Conservation (phyloP, 2,888 invertebrate genomes). For the Cephus rjabovi region DNA sequence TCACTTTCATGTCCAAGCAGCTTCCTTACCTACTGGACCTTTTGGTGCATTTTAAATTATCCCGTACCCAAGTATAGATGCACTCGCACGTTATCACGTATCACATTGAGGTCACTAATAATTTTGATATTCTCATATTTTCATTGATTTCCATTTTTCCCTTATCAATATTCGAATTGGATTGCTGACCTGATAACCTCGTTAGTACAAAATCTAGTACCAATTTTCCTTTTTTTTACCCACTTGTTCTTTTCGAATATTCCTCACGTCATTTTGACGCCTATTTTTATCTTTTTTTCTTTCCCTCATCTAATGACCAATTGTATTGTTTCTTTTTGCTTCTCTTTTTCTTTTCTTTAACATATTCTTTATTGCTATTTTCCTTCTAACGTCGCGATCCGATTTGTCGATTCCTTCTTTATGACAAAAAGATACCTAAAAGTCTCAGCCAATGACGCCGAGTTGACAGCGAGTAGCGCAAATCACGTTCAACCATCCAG, state of each 20-base stretch:
- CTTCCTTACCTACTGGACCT: background rate
- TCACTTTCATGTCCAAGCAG: constrained; percentile 39
- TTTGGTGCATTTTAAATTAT: background rate
- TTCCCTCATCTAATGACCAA: background rate
- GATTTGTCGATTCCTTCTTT: background rate
- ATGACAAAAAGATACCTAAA: constrained; percentile 37
- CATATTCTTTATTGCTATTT: constrained; percentile 32
- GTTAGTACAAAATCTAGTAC: no score
- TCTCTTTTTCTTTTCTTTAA: constrained; percentile 17
- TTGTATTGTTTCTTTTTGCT: background rate
- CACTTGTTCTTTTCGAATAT: background rate
- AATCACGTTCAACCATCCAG: background rate
- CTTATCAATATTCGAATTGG: background rate
- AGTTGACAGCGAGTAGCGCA: background rate
- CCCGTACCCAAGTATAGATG: background rate
- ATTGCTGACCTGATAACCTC: background rate
- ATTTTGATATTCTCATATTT: background rate
- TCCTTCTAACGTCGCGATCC: constrained; percentile 7
- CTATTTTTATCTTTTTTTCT: background rate
- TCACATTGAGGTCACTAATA: background rate
- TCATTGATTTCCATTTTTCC: background rate
- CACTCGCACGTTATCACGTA: no score
- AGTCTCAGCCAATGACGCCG: constrained; percentile 54
- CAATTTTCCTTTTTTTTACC: no score
- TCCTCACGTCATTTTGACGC: background rate